Evolutionary conservation across 2,888 invertebrate species (phyloP).

Genomic region (Phorcus lineatus): DNA sequence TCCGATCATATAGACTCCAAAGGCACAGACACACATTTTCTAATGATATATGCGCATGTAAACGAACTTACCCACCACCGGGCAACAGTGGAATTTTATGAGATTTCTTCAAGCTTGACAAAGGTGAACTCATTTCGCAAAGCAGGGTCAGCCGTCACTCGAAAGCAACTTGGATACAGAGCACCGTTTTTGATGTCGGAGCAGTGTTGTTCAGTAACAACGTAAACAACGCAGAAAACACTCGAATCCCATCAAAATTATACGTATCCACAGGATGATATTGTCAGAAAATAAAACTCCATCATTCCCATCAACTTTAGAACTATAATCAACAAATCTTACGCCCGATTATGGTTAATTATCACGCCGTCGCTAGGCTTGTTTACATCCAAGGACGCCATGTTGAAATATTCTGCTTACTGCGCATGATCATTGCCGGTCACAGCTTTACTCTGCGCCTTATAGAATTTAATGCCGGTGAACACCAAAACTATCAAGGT

Average conservation of each 20-base stretch:
- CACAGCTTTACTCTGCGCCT: no score
- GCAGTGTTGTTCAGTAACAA: no score
- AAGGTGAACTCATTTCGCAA: slow-evolving; percentile 60
- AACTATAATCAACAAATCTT: no score
- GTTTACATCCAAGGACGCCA: slow-evolving; percentile 36
- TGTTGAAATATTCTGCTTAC: slow-evolving; percentile 4
- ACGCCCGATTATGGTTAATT: neutral
- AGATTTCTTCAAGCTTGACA: slow-evolving; percentile 63
- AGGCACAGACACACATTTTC: no score
- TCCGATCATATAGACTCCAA: no score
- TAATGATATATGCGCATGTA: no score
- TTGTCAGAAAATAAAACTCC: neutral
- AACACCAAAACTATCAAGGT: no score
- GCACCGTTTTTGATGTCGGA: no score
- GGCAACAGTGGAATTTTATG: slow-evolving; percentile 52
- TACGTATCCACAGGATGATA: neutral
- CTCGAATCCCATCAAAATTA: neutral
- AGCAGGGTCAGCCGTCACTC: neutral
- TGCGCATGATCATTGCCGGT: neutral
- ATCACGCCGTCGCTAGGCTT: slow-evolving; percentile 27
- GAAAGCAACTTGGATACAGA: neutral
- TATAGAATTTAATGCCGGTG: no score
- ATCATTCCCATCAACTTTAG: neutral
- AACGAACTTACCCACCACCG: slow-evolving; percentile 49
- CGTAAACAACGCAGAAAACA: no score